phyloP scores from a whole-genome alignment of 2,888 invertebrate genomes.

The Cantharis rufa region DNA sequence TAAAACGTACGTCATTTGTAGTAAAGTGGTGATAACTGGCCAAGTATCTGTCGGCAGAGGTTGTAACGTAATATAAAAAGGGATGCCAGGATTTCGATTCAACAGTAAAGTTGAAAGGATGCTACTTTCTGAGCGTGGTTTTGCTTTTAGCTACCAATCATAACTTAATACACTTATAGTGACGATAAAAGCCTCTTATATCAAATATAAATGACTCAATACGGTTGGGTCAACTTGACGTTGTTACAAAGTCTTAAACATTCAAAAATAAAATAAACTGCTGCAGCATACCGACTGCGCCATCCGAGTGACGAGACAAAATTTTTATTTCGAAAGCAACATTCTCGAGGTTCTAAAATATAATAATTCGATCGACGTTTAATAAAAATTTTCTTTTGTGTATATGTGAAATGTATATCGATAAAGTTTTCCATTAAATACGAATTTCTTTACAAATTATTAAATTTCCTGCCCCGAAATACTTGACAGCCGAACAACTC shows the following conservation, averaged over 20 bases:
- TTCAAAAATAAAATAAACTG: background rate
- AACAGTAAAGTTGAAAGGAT: constrained; percentile 40
- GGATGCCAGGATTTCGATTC: constrained; percentile 10
- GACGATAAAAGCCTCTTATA: constrained; percentile 44
- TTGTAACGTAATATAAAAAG: constrained; percentile 15
- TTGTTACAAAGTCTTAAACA: background rate
- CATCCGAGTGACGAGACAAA: background rate
- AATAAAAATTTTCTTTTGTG: constrained; percentile 14
- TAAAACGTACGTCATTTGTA: constrained; percentile 17
- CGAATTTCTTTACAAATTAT: constrained; percentile 15
- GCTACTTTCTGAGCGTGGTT: constrained; percentile 38
- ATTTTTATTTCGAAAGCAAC: background rate
- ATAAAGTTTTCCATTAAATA: constrained; percentile 22
- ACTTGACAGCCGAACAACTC: constrained; percentile 12
- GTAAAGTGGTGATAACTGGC: constrained; percentile 19
- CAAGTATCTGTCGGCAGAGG: constrained; percentile 13
- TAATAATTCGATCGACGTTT: constrained; percentile 14
- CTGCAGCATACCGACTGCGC: background rate
- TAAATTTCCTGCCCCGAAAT: constrained; percentile 20
- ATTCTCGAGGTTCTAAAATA: background rate
- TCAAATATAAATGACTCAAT: constrained; percentile 44
- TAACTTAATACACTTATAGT: constrained; percentile 44
- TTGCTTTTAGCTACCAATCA: constrained; percentile 48
- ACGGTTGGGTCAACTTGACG: constrained; percentile 33
- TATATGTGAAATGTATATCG: constrained; percentile 12